Evolutionary conservation across 2,797 vertebrate genomes (phyloP), one percentile per base, ranked within the genome.

Genomic region (Schizopygopsis pylzovi): DNA sequence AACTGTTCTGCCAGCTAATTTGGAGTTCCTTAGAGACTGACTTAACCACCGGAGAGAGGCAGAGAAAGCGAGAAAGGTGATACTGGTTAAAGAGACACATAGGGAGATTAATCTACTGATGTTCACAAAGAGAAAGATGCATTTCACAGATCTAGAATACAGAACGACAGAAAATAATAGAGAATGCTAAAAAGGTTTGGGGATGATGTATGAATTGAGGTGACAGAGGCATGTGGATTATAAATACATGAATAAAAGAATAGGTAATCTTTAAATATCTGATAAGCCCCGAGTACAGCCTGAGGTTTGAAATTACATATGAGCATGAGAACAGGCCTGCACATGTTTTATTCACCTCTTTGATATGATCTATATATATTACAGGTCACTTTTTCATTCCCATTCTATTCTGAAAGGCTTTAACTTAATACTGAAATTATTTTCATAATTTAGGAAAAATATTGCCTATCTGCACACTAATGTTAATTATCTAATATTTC

Each of bases 191-290:
- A 75, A 54, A 52, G 25, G 25, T 47, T 7, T 49, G 22, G 33
- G 22, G 4, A 20, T 25, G 37, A 18, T 61, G 0, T 28, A 6
- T 68, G 67, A 73, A 28, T 43, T 10, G 22, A 65, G 52, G 11
- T 79, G 61, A 52, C 7, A 70, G 13, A 76, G 54, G 37, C 41
- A 65, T 82, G 22, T 16, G 15, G 43, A 82, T 63, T 79, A 73
- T 56, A 88, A 79, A 78, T 52, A 41, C 20, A 85, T 61, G n/a
- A 85, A 79, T 65, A 65, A 85, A 77, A 39, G 39, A 75, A 82
- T 82, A 79, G 73, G 33, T 39, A 25, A 79, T 37, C 80, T 82
- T 81, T 56, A 84, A 83, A 84, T 87, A 84, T 79, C 71, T 80
- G 76, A 72, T 67, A 63, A 86, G 45, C 71, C 33, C 16, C 4